Evolutionary conservation across 1,140 invertebrate genomes (phyloP).

Genomic region (Trinorchestia longiramus): DNA sequence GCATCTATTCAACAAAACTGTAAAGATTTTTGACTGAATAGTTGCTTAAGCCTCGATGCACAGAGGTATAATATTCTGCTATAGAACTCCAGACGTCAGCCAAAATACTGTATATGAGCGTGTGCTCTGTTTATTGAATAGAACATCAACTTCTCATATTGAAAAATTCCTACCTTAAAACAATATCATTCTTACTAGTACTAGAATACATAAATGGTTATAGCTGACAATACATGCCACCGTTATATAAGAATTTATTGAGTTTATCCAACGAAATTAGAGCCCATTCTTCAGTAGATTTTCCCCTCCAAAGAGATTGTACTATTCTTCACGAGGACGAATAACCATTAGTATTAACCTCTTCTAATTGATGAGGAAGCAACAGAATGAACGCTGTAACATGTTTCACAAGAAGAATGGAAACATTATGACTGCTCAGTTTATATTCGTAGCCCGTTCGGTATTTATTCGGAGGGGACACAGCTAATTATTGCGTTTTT

Average conservation of each 20-base stretch:
- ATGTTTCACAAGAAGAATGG: not conserved
- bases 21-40: too few species aligned
- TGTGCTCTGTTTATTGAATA: not conserved
- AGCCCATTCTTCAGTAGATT: not conserved
- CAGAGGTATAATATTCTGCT: too few species aligned
- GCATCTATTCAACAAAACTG: not conserved
- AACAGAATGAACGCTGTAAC: not conserved
- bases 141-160: not conserved
- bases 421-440: not conserved
- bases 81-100: not conserved
- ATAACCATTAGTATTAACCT: not conserved
- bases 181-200: not conserved
- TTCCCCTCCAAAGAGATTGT: not conserved
- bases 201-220: not conserved
- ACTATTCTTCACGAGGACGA: not conserved
- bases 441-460: not conserved
- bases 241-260: not conserved
- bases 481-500: conserved; percentile 37
- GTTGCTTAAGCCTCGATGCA: too few species aligned
- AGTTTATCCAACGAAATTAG: not conserved
- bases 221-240: not conserved
- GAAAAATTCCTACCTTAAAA: not conserved
- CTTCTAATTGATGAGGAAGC: not conserved
- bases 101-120: not conserved
- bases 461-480: conserved; percentile 29